Evolutionary conservation across 2,888 invertebrate species (phyloP).

Genomic region (Tetragonisca angustula): DNA sequence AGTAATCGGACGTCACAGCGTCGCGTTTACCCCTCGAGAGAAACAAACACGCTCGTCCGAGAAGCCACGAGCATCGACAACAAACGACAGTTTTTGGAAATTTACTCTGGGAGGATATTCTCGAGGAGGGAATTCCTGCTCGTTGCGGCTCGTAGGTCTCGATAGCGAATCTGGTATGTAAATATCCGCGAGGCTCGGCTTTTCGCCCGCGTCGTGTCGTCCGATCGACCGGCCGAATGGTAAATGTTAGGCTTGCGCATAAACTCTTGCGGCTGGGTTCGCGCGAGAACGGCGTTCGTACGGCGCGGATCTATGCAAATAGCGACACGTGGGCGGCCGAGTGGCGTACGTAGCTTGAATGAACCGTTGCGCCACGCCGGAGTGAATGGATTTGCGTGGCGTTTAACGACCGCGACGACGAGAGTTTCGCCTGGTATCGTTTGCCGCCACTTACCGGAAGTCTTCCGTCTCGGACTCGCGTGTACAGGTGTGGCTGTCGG

Average conservation of each 20-base stretch:
- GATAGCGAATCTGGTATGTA: slow-evolving; percentile 75
- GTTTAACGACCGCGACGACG: slow-evolving; percentile 68
- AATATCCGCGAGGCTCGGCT: slow-evolving; percentile 68
- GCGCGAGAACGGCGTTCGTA: slow-evolving; percentile 58
- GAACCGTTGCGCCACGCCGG: slow-evolving; percentile 77
- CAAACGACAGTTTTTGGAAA: neutral
- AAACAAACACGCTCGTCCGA: neutral
- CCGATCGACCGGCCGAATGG: slow-evolving; percentile 56
- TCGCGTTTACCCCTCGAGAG: neutral
- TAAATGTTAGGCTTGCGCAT: slow-evolving; percentile 59
- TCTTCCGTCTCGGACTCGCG: slow-evolving; percentile 65
- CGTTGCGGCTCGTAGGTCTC: slow-evolving; percentile 43
- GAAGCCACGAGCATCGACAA: neutral
- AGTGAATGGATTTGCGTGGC: slow-evolving; percentile 75
- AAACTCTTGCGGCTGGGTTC: slow-evolving; percentile 31
- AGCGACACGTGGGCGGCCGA: slow-evolving; percentile 72
- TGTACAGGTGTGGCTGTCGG: slow-evolving; percentile 67
- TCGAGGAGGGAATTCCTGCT: neutral
- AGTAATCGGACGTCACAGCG: no score
- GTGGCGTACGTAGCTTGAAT: slow-evolving; percentile 72
- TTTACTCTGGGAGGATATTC: neutral
- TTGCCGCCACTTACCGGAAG: slow-evolving; percentile 66
- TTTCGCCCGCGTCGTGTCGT: slow-evolving; percentile 63
- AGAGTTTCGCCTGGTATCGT: slow-evolving; percentile 60
- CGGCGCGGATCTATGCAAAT: slow-evolving; percentile 75